Percentiles rank a stretch among this genome's conserved stretches.
These are phyloP conservation scores for Lathronympha strigana DNA, from an alignment of 2,888 invertebrate genomes.

Conservation along the genomic window DNA sequence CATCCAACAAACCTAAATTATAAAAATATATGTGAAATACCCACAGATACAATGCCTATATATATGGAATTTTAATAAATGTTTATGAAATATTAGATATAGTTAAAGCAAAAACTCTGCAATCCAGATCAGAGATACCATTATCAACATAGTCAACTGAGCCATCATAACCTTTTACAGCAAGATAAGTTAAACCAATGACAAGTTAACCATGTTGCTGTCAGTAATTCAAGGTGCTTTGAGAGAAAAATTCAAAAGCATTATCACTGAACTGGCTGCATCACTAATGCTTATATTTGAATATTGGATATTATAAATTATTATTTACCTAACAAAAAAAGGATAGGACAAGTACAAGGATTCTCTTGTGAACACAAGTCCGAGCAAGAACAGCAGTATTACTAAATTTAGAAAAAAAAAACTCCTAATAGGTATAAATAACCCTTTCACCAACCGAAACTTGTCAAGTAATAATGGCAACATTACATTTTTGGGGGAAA, in stretches of 20 bases:
- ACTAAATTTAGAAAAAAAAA: slow-evolving; percentile 38
- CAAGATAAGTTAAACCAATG: too few species aligned
- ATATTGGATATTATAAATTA: not conserved
- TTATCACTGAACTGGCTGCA: not conserved
- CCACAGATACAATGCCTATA: too few species aligned
- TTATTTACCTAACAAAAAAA: slow-evolving; percentile 5
- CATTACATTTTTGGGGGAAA: not conserved
- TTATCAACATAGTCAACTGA: too few species aligned
- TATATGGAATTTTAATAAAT: too few species aligned
- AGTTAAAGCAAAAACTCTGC: too few species aligned
- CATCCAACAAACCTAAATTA: too few species aligned
- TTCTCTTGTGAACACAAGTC: slow-evolving; percentile 25
- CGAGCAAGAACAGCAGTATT: slow-evolving; percentile 27
- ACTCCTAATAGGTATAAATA: not conserved
- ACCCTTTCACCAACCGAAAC: not conserved
- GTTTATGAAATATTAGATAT: too few species aligned
- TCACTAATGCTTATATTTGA: not conserved
- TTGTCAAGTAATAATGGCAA: not conserved
- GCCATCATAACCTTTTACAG: too few species aligned
- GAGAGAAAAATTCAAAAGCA: not conserved
- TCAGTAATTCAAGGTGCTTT: not conserved
- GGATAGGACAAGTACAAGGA: slow-evolving; percentile 20
- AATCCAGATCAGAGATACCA: too few species aligned
- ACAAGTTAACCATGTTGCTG: too few species aligned
- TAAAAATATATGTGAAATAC: too few species aligned